Conservation (phyloP, 92 coral and sea anemone genomes). For the Epizoanthus illoricatus region DNA sequence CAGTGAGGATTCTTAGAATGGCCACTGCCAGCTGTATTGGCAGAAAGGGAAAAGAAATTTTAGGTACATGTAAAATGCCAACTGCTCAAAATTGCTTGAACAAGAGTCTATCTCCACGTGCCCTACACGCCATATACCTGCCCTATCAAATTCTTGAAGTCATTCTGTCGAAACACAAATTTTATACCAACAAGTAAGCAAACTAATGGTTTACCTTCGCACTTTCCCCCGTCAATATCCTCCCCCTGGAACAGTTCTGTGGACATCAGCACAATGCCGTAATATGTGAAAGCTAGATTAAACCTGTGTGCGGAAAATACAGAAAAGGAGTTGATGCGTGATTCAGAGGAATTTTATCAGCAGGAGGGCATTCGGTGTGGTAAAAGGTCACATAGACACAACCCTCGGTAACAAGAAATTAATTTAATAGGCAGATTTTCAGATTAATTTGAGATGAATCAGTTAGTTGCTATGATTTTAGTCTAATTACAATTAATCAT, state of each 20-base stretch:
- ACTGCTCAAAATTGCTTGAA: no score
- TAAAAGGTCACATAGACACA: no score
- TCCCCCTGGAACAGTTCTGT: slow-evolving; percentile 79
- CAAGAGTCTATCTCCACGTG: no score
- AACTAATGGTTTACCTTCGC: slow-evolving; percentile 52
- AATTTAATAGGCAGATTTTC: not conserved
- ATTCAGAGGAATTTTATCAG: not conserved
- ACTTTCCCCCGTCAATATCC: slow-evolving; percentile 65
- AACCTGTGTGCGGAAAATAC: slow-evolving; percentile 49
- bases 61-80: no score
- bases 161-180: no score
- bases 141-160: no score
- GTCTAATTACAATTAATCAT: not conserved
- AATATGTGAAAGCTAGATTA: slow-evolving; percentile 84
- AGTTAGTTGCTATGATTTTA: no score
- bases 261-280: slow-evolving; percentile 85
- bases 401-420: not conserved
- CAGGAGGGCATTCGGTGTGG: not conserved
- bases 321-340: not conserved
- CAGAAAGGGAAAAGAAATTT: not conserved
- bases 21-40: slow-evolving; percentile 54
- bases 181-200: no score
- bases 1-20: slow-evolving; percentile 71
- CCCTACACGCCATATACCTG: no score
- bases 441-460: not conserved